Evolutionary conservation across 2,797 vertebrate genomes (phyloP), one percentile per base, ranked within the genome.

Genomic region (Lutjanus argentimaculatus): DNA sequence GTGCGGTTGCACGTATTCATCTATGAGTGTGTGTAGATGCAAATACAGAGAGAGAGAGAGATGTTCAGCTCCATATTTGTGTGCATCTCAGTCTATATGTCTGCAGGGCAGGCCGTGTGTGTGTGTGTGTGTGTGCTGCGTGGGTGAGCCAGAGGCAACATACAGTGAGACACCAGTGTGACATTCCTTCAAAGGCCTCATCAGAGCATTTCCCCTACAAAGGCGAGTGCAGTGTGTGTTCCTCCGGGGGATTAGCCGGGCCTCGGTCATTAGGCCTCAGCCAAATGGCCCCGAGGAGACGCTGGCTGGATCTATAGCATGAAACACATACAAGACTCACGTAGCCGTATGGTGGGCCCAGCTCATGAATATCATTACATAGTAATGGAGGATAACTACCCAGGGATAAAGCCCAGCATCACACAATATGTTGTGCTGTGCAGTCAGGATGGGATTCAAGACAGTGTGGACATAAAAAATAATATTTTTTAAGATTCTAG

Each of bases 311-410:
- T 93, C 86, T 86, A 90, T 89, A 90, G 91, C 82, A 92, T 80
- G 87, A 90, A 92, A 86, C 87, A 82, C 89, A 91, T 75, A 88
- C 81, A 84, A 75, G 83, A 80, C 77, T 76, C 84, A 74, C 78
- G 82, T 79, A 49, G 91, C 87, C 75, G 77, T 89, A 88, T 90
- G 88, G 75, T 67, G 79, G 84, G 68, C 81, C 87, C 91, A 92
- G 88, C 92, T 94, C 93, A 94, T 95, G 92, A 94, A 94, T 95
- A 90, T 93, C 89, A 95, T 92, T 94, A 92, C 89, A 86, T 82
- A 90, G 92, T 92, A 91, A 94, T 92, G 86, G 76, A 82, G 85
- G 81, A 83, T 70, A 89, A 90, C 84, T 82, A 90, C 83, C 84
- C 56, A 62, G 88, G 91, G 91, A 92, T 81, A 59, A 82, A 72